Base-by-base conservation (phyloP, 92 coral and sea anemone species). In the Heteractis magnifica region DNA sequence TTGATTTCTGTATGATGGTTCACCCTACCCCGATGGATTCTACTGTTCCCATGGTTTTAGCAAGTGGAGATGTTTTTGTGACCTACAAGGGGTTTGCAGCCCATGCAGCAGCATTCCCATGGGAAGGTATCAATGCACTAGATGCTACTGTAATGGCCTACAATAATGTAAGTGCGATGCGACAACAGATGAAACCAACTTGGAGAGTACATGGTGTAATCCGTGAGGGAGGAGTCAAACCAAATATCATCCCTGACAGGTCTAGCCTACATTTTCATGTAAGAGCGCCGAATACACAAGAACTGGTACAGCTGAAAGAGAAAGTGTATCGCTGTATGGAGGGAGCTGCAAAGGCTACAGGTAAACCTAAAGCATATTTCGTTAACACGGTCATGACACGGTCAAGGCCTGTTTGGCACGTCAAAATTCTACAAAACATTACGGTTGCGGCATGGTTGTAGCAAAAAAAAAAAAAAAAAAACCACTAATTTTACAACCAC, bases 71-170 rank as follows among this genome's bases (percentile, higher is more conserved):
- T 9, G 93, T 90, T 41, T 59, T 56, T 62, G 90, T 90, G 51
- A 94, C 91, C 8, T 94, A 82, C 85, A 87, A 85, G 82, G 98
- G 98, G 34, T 92, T 85, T 65, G 81, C 98, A 20, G 90, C 98
- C 26, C 98, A 95, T 83, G 98, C 98, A 18, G 98, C 98, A 0
- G 98, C 98, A 72, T 94, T 94, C 53, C 98, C 98, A 10, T 94
- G 98, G 98, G 96, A 94, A 80, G 98, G 98, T 23, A 75, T 93
- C 72, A 95, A 95, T 84, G 98, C 98, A 5, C 76, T 95, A 62
- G 98, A 95, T 93, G 98, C 98, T 51, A 97, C 95, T 56, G 94
- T 95, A 19, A 78, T 90, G 56, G 95, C 92, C 20, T 95, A 95
- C 82, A 91, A 76, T 71, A 91, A 78, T 75, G 84, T 95, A 44